Base-by-base conservation (phyloP, 1,140 invertebrate genomes). In the Drosophila azteca region DNA sequence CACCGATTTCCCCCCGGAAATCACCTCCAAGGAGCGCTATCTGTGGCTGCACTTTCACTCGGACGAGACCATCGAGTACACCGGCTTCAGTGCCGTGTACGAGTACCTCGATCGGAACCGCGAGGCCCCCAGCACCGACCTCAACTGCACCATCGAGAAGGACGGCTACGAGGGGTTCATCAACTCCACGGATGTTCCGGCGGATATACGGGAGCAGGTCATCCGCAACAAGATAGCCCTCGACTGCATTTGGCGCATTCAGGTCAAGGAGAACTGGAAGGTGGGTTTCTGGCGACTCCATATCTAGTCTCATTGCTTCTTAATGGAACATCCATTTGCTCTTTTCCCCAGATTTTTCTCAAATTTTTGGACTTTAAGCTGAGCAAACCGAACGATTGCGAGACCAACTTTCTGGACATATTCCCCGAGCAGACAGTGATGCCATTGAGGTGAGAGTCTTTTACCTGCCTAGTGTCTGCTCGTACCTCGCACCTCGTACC, bases 1-100 rank as follows among this genome's bases (percentile, higher is more conserved):
- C 39, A 93, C 93, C 17, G 93, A 94, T 54, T 97, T 96, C 85
- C 97, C 97, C 6, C 94, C 95, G 2, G 94, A 95, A 83, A 94
- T 97, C 67, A 94, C 94, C 26, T 97, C 96, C 3, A 94, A 94
- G 44, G 95, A 95, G 46, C 93, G 96, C 13, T 95, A 95, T 89
- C 93, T 98, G 24, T 98, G 96, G 96, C 92, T 98, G 11, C 93
- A 95, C 49, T 98, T 98, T 92, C 94, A 94, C 57, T 96, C 96
- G 1, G 97, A 98, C 80, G 95, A 96, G 60, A 96, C 95, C 77
- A 96, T 98, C 68, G 95, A 97, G 90, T 96, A 96, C 80, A 92
- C 92, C 15, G 97, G 97, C 2, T 98, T 98, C 91, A 94, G 94
- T 71, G 97, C 96, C 2, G 94, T 97, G 1, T 97, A 95, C 90